Percentiles rank a stretch among this genome's conserved stretches.
These are phyloP conservation scores for Irena cyanogastra DNA, from an alignment of 2,113 vertebrate species.

Conservation along the genomic window DNA sequence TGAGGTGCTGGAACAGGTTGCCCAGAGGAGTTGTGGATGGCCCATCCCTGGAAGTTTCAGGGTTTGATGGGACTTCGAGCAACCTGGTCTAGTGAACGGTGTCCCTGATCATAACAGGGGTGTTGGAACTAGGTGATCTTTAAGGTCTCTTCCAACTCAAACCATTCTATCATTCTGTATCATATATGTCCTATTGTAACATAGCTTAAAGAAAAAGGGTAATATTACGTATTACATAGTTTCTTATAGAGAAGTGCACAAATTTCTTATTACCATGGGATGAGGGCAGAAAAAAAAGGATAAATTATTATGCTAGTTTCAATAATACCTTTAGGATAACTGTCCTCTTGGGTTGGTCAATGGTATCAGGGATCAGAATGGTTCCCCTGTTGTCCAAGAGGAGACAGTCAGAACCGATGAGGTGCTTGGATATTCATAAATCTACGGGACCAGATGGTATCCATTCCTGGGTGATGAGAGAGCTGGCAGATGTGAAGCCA, in stretches of 20 bases:
- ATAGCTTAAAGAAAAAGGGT: background rate
- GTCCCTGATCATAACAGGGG: background rate
- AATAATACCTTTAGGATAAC: too few relatives aligned
- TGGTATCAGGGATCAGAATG: too few relatives aligned
- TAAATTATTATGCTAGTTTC: background rate
- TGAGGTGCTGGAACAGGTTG: background rate
- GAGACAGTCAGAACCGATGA: too few relatives aligned
- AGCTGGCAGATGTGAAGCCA: too few relatives aligned
- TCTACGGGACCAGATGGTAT: too few relatives aligned
- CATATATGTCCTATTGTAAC: background rate
- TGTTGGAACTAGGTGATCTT: background rate
- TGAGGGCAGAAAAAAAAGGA: background rate
- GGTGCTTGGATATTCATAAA: too few relatives aligned
- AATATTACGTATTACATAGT: background rate
- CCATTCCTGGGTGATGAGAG: too few relatives aligned
- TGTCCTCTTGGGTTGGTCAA: too few relatives aligned
- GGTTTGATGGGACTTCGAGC: background rate
- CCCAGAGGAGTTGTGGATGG: background rate
- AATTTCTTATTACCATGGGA: background rate
- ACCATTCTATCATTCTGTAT: background rate
- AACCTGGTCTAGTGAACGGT: background rate
- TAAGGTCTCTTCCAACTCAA: background rate
- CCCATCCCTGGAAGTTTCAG: background rate
- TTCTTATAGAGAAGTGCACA: background rate
- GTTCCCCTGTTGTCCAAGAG: too few relatives aligned